Conservation (phyloP, 2,797 vertebrate species). For the Aplochiton taeniatus region DNA sequence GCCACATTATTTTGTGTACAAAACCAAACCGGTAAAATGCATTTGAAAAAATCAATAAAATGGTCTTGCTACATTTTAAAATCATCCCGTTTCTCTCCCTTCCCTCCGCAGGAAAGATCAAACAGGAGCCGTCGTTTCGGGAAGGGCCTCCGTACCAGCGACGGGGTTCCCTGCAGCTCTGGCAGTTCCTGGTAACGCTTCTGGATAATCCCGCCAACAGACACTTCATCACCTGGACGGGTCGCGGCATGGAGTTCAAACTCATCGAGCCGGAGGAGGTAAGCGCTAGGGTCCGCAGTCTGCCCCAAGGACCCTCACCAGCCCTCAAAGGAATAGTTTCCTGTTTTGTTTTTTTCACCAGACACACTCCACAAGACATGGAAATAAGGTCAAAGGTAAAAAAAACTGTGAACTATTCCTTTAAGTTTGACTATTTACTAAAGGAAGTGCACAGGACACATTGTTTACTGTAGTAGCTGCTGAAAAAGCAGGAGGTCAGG, state of each 20-base stretch:
- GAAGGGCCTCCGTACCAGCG: constrained; percentile 90
- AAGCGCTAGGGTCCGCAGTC: neutral
- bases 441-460: too few species aligned
- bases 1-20: neutral
- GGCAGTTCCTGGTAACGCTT: constrained; percentile 94
- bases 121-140: constrained; percentile 75
- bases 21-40: neutral
- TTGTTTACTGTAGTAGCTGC: too few species aligned
- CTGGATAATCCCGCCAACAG: constrained; percentile 88
- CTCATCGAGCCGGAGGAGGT: constrained; percentile 95
- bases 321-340: too few species aligned
- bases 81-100: neutral
- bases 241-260: constrained; percentile 95
- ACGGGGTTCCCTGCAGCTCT: constrained; percentile 91
- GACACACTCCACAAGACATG: too few species aligned
- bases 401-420: too few species aligned
- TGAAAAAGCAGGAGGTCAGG: too few species aligned
- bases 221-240: constrained; percentile 94
- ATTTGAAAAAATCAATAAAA: too few species aligned
- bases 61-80: neutral
- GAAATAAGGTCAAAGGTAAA: too few species aligned
- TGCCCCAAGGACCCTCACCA: too few species aligned
- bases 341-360: too few species aligned
- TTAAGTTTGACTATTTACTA: too few species aligned
- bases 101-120: constrained; percentile 55